These are phyloP conservation scores for Serrognathus titanus DNA, from an alignment of 2,888 invertebrate species.

Conservation along the genomic window DNA sequence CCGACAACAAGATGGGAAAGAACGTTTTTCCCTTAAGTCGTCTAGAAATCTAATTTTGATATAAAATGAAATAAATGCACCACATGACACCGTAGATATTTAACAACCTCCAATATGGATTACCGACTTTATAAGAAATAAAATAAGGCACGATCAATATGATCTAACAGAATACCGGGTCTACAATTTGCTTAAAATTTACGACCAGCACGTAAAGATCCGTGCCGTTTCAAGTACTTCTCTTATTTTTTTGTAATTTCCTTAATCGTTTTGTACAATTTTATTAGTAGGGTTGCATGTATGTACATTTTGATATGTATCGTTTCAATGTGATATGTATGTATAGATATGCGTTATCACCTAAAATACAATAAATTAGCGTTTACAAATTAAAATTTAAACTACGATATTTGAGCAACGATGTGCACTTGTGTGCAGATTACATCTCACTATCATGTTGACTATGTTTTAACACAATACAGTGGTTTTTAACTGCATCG, in stretches of 20 bases:
- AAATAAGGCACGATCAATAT: constrained; percentile 55
- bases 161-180: constrained; percentile 50
- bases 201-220: not conserved
- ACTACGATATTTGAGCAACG: constrained; percentile 19
- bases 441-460: constrained; percentile 15
- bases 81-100: too few species aligned
- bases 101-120: constrained; percentile 58
- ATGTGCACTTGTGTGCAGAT: constrained; percentile 9
- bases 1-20: too few species aligned
- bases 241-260: not conserved
- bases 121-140: constrained; percentile 51
- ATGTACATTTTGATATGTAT: constrained; percentile 20
- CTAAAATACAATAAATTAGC: not conserved
- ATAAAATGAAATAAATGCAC: too few species aligned
- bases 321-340: constrained; percentile 4
- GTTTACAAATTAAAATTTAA: constrained; percentile 10
- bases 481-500: constrained; percentile 9
- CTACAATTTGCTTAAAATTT: constrained; percentile 19
- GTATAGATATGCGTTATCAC: not conserved
- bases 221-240: not conserved
- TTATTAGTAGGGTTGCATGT: constrained; percentile 5
- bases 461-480: constrained; percentile 16
- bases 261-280: constrained; percentile 15
- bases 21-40: too few species aligned
- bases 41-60: too few species aligned